These are phyloP conservation scores for Cynodonichthys magdalenae DNA, from an alignment of 2,797 vertebrate genomes.

Conservation along the genomic window DNA sequence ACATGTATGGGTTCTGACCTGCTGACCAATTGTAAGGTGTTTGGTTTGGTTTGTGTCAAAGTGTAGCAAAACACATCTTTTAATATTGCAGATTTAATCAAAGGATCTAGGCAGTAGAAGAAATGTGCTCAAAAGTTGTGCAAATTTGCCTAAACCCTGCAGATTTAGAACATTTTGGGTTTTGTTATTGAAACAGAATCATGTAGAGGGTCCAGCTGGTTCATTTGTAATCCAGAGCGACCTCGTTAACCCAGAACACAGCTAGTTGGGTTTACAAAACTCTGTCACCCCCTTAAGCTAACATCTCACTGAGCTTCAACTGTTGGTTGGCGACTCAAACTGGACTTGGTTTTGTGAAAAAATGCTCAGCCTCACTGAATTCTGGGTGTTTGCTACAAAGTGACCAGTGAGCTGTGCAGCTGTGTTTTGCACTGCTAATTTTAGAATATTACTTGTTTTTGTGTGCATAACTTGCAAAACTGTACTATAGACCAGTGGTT, in stretches of 20 bases:
- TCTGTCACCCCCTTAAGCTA: not conserved
- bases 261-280: conserved; percentile 4
- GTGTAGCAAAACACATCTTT: not conserved
- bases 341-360: too few species aligned
- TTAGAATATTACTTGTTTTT: too few species aligned
- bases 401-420: too few species aligned
- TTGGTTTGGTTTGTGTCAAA: too few species aligned
- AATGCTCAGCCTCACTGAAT: too few species aligned
- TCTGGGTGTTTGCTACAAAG: too few species aligned
- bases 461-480: too few species aligned
- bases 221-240: conserved; percentile 14
- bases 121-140: not conserved
- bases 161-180: conserved; percentile 5
- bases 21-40: not conserved
- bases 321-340: too few species aligned
- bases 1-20: conserved; percentile 45
- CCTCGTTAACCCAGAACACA: conserved; percentile 25
- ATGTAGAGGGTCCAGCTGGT: conserved; percentile 15
- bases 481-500: too few species aligned
- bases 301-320: too few species aligned
- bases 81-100: too few species aligned
- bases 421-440: too few species aligned
- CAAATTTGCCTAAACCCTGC: not conserved
- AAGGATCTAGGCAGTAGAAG: not conserved
- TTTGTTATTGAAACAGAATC: conserved; percentile 17